phyloP scores from a whole-genome alignment of 2,888 invertebrate species.

The Pyrgus malvae region DNA sequence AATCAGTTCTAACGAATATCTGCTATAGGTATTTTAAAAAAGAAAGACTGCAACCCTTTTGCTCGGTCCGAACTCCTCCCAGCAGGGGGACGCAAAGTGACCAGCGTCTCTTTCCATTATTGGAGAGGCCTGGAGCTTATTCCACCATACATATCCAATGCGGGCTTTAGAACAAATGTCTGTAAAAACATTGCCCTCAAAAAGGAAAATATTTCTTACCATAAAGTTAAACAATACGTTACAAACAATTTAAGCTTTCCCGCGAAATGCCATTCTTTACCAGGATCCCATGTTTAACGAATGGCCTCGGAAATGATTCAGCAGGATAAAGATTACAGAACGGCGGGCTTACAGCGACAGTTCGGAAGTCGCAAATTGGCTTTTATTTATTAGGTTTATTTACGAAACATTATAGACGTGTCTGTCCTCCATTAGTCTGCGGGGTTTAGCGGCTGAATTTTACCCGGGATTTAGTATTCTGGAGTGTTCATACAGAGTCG shows the following conservation, averaged over 20 bases:
- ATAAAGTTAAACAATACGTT: conserved; percentile 1
- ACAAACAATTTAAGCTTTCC: no score
- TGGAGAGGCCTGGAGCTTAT: no score
- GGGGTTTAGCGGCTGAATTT: conserved; percentile 71
- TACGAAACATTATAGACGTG: conserved; percentile 60
- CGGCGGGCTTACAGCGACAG: conserved; percentile 25
- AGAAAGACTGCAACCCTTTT: no score
- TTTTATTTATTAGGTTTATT: conserved; percentile 61
- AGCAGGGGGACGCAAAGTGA: no score
- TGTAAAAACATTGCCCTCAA: no score
- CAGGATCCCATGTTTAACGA: conserved; percentile 19
- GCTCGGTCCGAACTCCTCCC: no score
- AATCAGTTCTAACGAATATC: no score
- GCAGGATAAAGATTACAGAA: conserved; percentile 23
- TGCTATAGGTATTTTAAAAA: no score
- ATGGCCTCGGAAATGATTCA: conserved; percentile 23
- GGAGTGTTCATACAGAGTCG: conserved; percentile 40
- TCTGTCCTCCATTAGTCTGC: conserved; percentile 62
- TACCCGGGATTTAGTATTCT: conserved; percentile 61
- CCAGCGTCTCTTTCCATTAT: no score
- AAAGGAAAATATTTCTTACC: no score
- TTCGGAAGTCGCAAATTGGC: conserved; percentile 49
- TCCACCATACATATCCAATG: no score
- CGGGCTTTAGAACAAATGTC: no score
- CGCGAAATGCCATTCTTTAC: conserved; percentile 1